Evolutionary conservation across 2,888 invertebrate genomes (phyloP).

Genomic region (Cerceris rybyensis): DNA sequence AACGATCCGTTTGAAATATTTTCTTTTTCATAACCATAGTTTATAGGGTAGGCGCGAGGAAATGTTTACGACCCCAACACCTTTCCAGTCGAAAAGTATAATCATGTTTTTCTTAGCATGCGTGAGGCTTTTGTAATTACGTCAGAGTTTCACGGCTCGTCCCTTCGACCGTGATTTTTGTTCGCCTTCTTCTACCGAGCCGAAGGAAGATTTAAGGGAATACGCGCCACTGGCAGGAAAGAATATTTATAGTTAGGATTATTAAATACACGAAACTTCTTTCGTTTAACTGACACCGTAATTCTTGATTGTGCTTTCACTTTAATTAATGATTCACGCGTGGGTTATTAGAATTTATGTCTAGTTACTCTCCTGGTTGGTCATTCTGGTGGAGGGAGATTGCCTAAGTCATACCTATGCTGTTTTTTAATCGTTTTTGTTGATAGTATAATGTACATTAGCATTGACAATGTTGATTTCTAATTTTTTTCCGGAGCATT

Average conservation of each 20-base stretch:
- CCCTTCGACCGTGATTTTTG: slow-evolving; percentile 13
- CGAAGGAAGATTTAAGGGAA: not conserved
- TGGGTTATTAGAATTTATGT: slow-evolving; percentile 37
- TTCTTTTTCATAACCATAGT: not conserved
- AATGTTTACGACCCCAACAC: slow-evolving; percentile 1
- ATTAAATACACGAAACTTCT: slow-evolving; percentile 25
- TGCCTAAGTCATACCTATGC: too few relatives aligned
- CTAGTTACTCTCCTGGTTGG: too few relatives aligned
- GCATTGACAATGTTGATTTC: too few relatives aligned
- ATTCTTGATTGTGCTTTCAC: slow-evolving; percentile 7
- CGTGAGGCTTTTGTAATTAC: slow-evolving; percentile 35
- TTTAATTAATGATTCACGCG: slow-evolving; percentile 37
- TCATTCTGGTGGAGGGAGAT: too few relatives aligned
- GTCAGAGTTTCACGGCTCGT: slow-evolving; percentile 41
- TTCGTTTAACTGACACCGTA: slow-evolving; percentile 11
- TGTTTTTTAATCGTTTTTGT: too few relatives aligned
- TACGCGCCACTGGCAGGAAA: slow-evolving; percentile 5
- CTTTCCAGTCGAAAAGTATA: slow-evolving; percentile 23
- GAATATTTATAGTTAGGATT: slow-evolving; percentile 30
- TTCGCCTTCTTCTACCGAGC: not conserved
- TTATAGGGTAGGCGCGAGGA: not conserved
- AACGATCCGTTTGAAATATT: not conserved
- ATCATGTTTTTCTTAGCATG: slow-evolving; percentile 20
- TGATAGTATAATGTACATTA: too few relatives aligned
- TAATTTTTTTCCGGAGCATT: too few relatives aligned